A percentile compares a stretch with the other conserved stretches of the same genome.
Conservation (phyloP, 2,888 invertebrate genomes). For the Fabriciana adippe region DNA sequence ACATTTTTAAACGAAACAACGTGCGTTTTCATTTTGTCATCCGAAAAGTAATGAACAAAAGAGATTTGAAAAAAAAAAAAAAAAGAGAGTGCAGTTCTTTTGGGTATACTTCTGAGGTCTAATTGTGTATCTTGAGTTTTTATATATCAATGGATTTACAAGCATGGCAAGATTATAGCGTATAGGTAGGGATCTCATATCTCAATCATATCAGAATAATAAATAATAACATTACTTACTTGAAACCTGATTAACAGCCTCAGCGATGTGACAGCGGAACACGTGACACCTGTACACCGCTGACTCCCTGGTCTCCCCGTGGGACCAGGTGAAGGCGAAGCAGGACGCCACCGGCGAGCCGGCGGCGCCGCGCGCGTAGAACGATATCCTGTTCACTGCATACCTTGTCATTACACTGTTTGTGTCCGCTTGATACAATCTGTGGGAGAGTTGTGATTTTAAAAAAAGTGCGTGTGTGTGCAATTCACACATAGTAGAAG, state of each 20-base stretch:
- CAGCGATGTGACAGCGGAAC: constrained; percentile 96
- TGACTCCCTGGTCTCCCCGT: constrained; percentile 93
- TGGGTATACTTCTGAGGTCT: no score
- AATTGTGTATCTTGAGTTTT: no score
- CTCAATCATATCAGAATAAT: no score
- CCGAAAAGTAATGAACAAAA: no score
- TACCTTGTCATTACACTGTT: constrained; percentile 93
- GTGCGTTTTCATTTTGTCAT: no score
- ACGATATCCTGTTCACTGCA: constrained; percentile 95
- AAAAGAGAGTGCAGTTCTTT: no score
- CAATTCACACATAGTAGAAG: no score
- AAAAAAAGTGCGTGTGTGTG: background rate
- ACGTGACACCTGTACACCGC: constrained; percentile 98
- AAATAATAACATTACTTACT: constrained; percentile 70
- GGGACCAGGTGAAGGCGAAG: constrained; percentile 98
- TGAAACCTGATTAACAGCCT: constrained; percentile 92
- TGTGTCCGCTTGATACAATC: constrained; percentile 91
- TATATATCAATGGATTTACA: no score
- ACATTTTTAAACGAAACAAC: no score
- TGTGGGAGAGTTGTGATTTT: constrained; percentile 54
- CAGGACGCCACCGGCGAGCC: constrained; percentile 94
- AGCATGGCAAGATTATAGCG: no score
- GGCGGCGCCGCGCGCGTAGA: constrained; percentile 95
- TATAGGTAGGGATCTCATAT: no score
- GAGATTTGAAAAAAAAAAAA: no score